A percentile compares a stretch with the other conserved stretches of the same genome.
These are phyloP conservation scores for Microcebus griseorufus DNA, from an alignment of 2,113 vertebrate genomes.

Conservation along the genomic window DNA sequence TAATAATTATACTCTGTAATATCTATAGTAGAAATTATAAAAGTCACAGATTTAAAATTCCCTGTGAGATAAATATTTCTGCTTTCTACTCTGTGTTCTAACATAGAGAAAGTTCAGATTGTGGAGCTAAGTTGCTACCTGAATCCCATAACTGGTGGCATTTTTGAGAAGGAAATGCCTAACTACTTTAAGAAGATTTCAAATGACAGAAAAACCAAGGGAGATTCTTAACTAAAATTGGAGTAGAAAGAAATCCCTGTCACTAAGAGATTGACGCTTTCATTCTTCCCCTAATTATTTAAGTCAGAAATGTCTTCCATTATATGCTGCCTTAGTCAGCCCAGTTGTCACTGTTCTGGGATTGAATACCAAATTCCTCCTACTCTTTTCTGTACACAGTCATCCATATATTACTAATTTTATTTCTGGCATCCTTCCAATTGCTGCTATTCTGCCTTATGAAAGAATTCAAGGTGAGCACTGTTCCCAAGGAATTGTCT, in stretches of 20 bases:
- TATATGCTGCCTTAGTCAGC: background rate
- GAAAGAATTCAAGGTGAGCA: constrained; percentile 11
- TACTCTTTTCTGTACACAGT: background rate
- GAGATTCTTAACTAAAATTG: constrained; percentile 27
- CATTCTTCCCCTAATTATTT: constrained; percentile 56
- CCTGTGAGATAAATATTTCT: constrained; percentile 19
- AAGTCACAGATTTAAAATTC: constrained; percentile 26
- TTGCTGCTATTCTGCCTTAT: background rate
- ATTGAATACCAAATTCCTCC: background rate
- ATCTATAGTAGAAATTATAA: constrained; percentile 17
- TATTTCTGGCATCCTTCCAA: background rate
- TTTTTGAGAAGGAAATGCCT: constrained; percentile 55
- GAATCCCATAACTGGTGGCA: background rate
- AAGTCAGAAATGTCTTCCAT: constrained; percentile 22
- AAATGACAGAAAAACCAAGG: constrained; percentile 29
- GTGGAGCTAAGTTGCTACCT: background rate
- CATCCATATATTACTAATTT: background rate
- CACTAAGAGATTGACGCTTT: background rate
- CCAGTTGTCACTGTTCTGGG: background rate
- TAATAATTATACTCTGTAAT: background rate
- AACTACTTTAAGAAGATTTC: constrained; percentile 43
- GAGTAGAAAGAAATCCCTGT: constrained; percentile 39
- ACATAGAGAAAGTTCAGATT: background rate
- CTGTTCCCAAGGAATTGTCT: background rate
- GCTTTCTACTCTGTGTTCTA: constrained; percentile 12